Evolutionary conservation across 2,113 vertebrate species (phyloP).

Genomic region (Elachura formosa): DNA sequence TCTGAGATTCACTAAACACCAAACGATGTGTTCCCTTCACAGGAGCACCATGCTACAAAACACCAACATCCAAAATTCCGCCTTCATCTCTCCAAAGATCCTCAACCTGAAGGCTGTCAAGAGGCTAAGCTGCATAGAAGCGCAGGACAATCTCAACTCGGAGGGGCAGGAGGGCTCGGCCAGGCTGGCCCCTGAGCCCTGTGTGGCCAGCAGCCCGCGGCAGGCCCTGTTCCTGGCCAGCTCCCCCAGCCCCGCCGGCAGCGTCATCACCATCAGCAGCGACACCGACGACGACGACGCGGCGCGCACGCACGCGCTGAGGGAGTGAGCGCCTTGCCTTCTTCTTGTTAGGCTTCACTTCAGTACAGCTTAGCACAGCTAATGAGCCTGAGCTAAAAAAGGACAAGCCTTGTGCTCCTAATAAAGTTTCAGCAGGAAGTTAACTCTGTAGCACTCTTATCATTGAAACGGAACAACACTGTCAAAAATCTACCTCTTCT

Average conservation of each 20-base stretch:
- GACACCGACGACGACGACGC: slow-evolving; percentile 87
- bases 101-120: slow-evolving; percentile 81
- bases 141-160: slow-evolving; percentile 73
- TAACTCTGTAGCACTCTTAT: not conserved
- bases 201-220: slow-evolving; percentile 78
- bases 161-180: slow-evolving; percentile 56
- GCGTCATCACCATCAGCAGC: slow-evolving; percentile 96
- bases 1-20: not conserved
- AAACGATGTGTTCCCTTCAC: slow-evolving; percentile 13
- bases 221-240: slow-evolving; percentile 85
- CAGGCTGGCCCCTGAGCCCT: slow-evolving; percentile 64
- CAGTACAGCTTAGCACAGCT: not conserved
- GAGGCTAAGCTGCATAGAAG: slow-evolving; percentile 75
- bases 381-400: not conserved
- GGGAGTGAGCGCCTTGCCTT: slow-evolving; percentile 76
- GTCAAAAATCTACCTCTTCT: fast-evolving
- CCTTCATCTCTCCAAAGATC: slow-evolving; percentile 91
- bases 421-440: not conserved
- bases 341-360: not conserved
- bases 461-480: not conserved
- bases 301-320: slow-evolving; percentile 76
- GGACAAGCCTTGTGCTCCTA: fast-evolving
- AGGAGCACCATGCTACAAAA: slow-evolving; percentile 87
- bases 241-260: slow-evolving; percentile 88
- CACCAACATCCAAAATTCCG: slow-evolving; percentile 84